phyloP scores from a whole-genome alignment of 1,140 invertebrate species.

The Nephotettix cincticeps region DNA sequence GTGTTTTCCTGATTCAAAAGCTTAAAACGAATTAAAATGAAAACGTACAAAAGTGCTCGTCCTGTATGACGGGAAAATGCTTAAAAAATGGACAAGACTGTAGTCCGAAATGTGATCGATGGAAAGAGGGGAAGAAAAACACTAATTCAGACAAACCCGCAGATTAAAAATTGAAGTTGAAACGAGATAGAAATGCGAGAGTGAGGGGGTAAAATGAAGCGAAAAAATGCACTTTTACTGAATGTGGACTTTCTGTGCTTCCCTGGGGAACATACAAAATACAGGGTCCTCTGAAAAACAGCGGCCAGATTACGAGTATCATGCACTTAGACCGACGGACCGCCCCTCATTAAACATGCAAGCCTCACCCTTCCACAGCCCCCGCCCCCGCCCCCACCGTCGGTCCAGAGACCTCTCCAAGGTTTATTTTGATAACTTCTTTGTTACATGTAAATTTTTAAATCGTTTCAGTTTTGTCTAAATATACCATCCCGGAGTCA shows the following conservation, averaged over 20 bases:
- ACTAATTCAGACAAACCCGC: slow-evolving; percentile 5
- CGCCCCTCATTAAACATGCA: not conserved
- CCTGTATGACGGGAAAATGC: not conserved
- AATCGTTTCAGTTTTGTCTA: too few species aligned
- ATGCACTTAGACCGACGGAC: not conserved
- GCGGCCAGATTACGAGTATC: not conserved
- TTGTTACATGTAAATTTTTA: too few species aligned
- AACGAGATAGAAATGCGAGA: not conserved
- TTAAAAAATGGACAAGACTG: slow-evolving; percentile 4
- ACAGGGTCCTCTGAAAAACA: not conserved
- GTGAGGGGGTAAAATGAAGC: slow-evolving; percentile 5
- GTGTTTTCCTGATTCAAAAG: too few species aligned
- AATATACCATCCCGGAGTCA: too few species aligned
- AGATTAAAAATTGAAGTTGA: not conserved
- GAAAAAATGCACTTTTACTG: not conserved
- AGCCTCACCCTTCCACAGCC: not conserved
- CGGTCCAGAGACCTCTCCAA: too few species aligned
- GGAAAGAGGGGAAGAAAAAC: slow-evolving; percentile 6
- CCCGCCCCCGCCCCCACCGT: not conserved
- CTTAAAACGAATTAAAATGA: not conserved
- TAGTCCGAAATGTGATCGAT: not conserved
- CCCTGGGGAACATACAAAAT: not conserved
- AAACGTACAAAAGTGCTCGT: not conserved
- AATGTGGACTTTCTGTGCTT: not conserved
- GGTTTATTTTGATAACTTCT: too few species aligned